A percentile compares a stretch with the other conserved stretches of the same genome.
These are phyloP conservation scores for Napeogenes inachia DNA, from an alignment of 2,888 invertebrate species.

Conservation along the genomic window DNA sequence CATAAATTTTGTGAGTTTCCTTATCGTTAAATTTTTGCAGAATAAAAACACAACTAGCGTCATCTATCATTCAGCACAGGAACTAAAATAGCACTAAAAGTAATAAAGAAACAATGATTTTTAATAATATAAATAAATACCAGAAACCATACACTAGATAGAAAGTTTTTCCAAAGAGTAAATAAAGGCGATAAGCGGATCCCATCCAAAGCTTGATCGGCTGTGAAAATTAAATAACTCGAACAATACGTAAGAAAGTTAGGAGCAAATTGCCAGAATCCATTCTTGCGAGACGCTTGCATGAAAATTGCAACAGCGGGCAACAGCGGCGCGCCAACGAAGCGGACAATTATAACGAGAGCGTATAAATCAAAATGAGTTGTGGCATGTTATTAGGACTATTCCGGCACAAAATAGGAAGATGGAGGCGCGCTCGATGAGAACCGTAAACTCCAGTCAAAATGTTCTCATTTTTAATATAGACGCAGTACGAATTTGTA, in stretches of 20 bases:
- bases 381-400: conserved; percentile 76
- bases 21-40: too few relatives aligned
- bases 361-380: conserved; percentile 77
- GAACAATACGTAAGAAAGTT: conserved; percentile 53
- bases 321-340: conserved; percentile 66
- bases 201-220: conserved; percentile 53
- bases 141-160: too few relatives aligned
- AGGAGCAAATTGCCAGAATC: conserved; percentile 68
- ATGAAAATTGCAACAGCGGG: conserved; percentile 73
- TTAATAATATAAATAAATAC: too few relatives aligned
- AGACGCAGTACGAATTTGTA: conserved; percentile 28
- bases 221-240: conserved; percentile 58
- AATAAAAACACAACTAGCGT: too few relatives aligned
- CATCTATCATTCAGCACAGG: too few relatives aligned
- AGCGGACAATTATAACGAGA: conserved; percentile 77
- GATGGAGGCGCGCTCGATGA: conserved; percentile 60
- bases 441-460: conserved; percentile 50
- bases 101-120: too few relatives aligned
- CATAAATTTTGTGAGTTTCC: too few relatives aligned
- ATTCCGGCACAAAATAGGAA: conserved; percentile 66
- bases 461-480: conserved; percentile 48
- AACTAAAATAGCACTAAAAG: too few relatives aligned
- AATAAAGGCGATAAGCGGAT: conserved; percentile 40
- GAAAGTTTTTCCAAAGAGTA: not conserved
- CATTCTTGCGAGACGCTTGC: conserved; percentile 69